Conservation (phyloP, 2,888 invertebrate genomes). For the Drosophila suboccidentalis region DNA sequence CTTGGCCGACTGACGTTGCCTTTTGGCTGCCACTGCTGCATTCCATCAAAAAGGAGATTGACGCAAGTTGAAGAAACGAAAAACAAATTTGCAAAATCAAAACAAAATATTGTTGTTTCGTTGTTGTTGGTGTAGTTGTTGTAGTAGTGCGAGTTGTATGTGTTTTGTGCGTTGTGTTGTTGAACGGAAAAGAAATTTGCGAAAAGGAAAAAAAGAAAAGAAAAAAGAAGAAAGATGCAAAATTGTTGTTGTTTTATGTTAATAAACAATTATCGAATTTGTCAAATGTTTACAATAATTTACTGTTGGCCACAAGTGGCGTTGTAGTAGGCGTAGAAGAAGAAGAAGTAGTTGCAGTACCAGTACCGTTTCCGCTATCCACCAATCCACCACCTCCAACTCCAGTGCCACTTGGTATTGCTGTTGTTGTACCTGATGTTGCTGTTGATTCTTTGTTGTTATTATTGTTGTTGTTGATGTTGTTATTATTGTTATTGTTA, state of each 20-base stretch:
- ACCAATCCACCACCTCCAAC: conserved; percentile 53
- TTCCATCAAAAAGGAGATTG: conserved; percentile 12
- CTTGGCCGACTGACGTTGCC: conserved; percentile 52
- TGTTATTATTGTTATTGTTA: conserved; percentile 34
- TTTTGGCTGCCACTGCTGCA: conserved; percentile 45
- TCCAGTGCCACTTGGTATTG: conserved; percentile 28
- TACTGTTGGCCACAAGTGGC: conserved; percentile 86
- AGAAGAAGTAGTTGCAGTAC: conserved; percentile 82
- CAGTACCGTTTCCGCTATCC: conserved; percentile 84
- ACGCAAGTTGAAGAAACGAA: conserved; percentile 40
- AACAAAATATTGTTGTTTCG: conserved; percentile 46
- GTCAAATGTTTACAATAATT: conserved; percentile 86
- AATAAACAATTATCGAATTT: conserved; percentile 86
- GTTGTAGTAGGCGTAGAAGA: conserved; percentile 83
- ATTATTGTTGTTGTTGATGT: conserved; percentile 43
- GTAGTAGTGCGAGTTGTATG: neutral
- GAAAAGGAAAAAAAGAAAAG: conserved; percentile 59
- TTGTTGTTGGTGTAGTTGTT: conserved; percentile 11
- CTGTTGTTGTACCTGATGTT: conserved; percentile 36
- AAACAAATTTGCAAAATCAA: conserved; percentile 60
- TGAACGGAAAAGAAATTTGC: conserved; percentile 37
- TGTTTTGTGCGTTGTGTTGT: neutral
- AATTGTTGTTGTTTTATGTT: conserved; percentile 86
- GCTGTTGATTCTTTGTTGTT: conserved; percentile 51
- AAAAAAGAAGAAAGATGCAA: conserved; percentile 80